These are phyloP conservation scores for Pagrus major DNA, from an alignment of 2,113 vertebrate species.

Conservation along the genomic window DNA sequence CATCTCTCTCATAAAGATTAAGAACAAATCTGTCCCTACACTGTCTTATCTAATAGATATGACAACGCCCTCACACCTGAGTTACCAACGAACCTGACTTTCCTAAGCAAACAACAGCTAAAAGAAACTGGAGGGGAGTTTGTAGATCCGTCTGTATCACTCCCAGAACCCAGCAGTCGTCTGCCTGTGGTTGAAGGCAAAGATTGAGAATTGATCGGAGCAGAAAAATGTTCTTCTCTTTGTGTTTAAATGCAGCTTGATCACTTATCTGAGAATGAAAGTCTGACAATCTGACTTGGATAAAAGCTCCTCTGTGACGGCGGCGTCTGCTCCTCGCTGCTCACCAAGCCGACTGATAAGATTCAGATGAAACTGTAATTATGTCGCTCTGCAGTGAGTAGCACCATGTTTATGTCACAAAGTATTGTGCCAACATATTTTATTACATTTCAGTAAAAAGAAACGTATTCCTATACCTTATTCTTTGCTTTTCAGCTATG, in stretches of 20 bases:
- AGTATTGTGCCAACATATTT: not conserved
- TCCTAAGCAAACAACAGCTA: not conserved
- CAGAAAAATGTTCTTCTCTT: not conserved
- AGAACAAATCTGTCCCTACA: not conserved
- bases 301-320: not conserved
- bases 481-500: no score
- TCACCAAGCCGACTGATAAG: not conserved
- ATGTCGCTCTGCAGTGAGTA: not conserved
- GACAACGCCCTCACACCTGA: no score
- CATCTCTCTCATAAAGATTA: no score
- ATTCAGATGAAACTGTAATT: not conserved
- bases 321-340: not conserved
- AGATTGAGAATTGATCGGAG: not conserved
- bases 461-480: not conserved
- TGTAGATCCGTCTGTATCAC: not conserved
- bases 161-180: not conserved
- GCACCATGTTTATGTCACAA: not conserved
- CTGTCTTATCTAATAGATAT: not conserved
- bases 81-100: not conserved
- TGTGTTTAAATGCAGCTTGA: not conserved
- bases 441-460: not conserved
- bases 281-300: not conserved
- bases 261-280: not conserved
- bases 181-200: not conserved
- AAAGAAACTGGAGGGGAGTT: not conserved